Conservation (phyloP, 2,888 invertebrate genomes). For the Cantharis lateralis region DNA sequence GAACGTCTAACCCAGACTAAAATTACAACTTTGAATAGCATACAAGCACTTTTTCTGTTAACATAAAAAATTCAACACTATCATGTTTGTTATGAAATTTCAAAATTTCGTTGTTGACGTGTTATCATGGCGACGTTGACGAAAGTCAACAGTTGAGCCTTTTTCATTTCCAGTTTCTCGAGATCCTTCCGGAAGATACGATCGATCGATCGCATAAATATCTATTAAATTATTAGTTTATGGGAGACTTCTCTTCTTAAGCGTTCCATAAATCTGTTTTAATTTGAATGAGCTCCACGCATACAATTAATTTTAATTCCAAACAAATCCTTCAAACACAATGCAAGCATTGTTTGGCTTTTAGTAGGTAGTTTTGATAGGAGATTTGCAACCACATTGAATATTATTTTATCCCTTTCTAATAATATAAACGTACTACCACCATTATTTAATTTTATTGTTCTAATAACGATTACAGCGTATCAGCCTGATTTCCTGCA, state of each 20-base stretch:
- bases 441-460: background rate
- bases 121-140: background rate
- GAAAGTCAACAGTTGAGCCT: background rate
- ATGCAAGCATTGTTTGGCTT: slow-evolving; percentile 26
- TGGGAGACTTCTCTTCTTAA: slow-evolving; percentile 10
- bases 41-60: slow-evolving; percentile 8
- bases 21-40: slow-evolving; percentile 13
- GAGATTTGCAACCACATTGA: slow-evolving; percentile 6
- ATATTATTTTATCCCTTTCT: background rate
- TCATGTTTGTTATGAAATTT: background rate
- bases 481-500: background rate
- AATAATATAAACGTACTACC: background rate
- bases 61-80: slow-evolving; percentile 14
- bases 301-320: slow-evolving; percentile 29
- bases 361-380: slow-evolving; percentile 17
- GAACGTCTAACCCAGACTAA: slow-evolving; percentile 18
- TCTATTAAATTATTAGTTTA: slow-evolving; percentile 12
- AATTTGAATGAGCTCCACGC: slow-evolving; percentile 20
- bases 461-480: background rate
- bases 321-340: slow-evolving; percentile 23
- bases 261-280: slow-evolving; percentile 17
- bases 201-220: background rate
- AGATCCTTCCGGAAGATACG: background rate
- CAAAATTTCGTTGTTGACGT: background rate
- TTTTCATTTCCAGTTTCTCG: background rate